These are phyloP conservation scores for Thymelicus acteon DNA, from an alignment of 2,888 invertebrate genomes.

Conservation along the genomic window DNA sequence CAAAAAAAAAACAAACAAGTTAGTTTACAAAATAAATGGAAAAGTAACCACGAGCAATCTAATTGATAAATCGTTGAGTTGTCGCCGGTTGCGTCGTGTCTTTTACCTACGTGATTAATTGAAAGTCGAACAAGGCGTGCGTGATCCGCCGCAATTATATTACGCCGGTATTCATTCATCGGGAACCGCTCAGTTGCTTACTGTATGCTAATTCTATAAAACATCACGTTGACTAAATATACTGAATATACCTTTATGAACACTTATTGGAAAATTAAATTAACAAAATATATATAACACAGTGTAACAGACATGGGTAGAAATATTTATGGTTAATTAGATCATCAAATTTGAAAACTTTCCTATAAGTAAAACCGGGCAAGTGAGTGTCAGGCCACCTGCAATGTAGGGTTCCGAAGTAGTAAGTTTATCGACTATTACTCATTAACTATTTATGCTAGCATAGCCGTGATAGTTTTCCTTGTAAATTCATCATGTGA, in stretches of 20 bases:
- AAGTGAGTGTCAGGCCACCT: no score
- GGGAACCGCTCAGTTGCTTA: slow-evolving; percentile 16
- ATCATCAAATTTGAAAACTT: no score
- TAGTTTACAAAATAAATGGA: neutral
- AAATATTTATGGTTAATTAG: no score
- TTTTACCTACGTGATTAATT: slow-evolving; percentile 43
- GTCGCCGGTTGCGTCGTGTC: slow-evolving; percentile 36
- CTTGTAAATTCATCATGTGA: no score
- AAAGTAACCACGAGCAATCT: slow-evolving; percentile 7
- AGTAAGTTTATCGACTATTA: no score
- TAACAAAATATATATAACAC: neutral
- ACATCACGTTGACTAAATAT: slow-evolving; percentile 3
- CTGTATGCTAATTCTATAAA: slow-evolving; percentile 20
- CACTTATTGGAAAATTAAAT: slow-evolving; percentile 3
- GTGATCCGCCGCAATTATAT: slow-evolving; percentile 44
- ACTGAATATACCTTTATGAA: neutral
- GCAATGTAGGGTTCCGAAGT: no score
- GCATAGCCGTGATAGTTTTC: no score
- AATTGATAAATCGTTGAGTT: slow-evolving; percentile 27
- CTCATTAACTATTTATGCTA: no score
- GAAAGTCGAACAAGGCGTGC: slow-evolving; percentile 41
- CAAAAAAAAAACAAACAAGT: no score
- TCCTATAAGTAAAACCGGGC: no score
- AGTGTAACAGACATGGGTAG: no score
- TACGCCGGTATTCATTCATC: slow-evolving; percentile 13